Conservation (phyloP, 1,140 invertebrate species). For the Saxidomus purpurata region DNA sequence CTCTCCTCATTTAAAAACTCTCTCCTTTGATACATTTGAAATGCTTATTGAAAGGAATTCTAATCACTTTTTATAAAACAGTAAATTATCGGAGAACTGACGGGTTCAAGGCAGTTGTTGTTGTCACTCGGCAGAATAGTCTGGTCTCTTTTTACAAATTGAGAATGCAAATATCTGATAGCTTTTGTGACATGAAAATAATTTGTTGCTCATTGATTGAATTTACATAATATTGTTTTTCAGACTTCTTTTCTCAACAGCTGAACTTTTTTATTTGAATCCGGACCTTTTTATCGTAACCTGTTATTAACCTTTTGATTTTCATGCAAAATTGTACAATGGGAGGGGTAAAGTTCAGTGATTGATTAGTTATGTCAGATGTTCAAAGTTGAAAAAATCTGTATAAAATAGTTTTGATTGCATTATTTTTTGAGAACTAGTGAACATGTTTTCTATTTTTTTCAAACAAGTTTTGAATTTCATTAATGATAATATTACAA, state of each 20-base stretch:
- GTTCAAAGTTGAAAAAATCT: conserved; percentile 9
- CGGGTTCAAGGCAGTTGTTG: neutral
- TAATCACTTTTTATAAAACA: no score
- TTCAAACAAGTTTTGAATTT: neutral
- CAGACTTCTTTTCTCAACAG: neutral
- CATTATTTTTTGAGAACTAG: neutral
- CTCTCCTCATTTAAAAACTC: no score
- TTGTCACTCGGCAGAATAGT: neutral
- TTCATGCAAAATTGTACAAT: conserved; percentile 22
- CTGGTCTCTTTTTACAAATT: neutral
- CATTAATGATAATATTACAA: neutral
- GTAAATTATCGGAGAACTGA: no score
- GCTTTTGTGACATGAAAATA: conserved; percentile 22
- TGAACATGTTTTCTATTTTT: conserved; percentile 15
- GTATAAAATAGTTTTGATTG: neutral
- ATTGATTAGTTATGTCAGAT: conserved; percentile 26
- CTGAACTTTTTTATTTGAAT: conserved; percentile 10
- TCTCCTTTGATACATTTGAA: no score
- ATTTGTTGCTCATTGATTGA: conserved; percentile 16
- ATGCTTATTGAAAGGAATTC: no score
- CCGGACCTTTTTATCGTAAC: conserved; percentile 12
- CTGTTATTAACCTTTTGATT: conserved; percentile 16
- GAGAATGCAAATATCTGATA: neutral
- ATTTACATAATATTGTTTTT: conserved; percentile 40
- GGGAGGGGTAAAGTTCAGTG: neutral